Percentiles rank a stretch among this genome's conserved stretches.
Conservation (phyloP, 1,140 invertebrate species). For the Ditylenchus dipsaci region DNA sequence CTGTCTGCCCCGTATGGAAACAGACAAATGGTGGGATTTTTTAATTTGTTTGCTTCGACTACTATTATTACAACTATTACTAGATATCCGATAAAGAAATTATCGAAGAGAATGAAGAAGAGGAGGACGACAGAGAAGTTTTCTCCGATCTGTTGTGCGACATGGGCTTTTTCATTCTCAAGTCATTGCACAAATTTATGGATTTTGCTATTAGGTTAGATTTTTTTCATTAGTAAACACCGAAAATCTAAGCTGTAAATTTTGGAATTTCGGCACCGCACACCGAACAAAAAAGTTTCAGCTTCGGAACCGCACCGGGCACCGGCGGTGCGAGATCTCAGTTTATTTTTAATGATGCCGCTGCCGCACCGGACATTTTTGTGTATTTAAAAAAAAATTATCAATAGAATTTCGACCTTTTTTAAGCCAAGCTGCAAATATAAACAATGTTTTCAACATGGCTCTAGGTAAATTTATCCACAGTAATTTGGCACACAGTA, state of each 20-base stretch:
- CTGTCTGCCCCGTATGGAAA: constrained; percentile 19
- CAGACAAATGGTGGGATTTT: not conserved
- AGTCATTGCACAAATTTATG: constrained; percentile 9
- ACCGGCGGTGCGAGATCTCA: not conserved
- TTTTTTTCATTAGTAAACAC: too few species aligned
- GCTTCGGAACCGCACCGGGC: too few species aligned
- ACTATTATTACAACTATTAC: not conserved
- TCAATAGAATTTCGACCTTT: too few species aligned
- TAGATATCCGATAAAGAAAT: constrained; percentile 13
- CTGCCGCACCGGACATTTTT: too few species aligned
- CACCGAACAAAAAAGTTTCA: constrained; percentile 6
- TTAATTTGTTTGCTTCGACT: not conserved
- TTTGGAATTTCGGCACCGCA: too few species aligned
- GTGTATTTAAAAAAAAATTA: too few species aligned
- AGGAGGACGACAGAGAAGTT: constrained; percentile 14
- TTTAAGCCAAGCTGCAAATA: too few species aligned
- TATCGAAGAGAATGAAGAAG: constrained; percentile 24
- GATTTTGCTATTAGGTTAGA: constrained; percentile 1
- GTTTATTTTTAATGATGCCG: too few species aligned
- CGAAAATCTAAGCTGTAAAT: too few species aligned
- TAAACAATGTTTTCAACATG: too few species aligned
- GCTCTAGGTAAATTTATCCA: too few species aligned
- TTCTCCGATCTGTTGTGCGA: constrained; percentile 16
- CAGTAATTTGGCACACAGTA: too few species aligned
- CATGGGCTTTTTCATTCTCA: constrained; percentile 15